Evolutionary conservation across 2,113 vertebrate species (phyloP).

Genomic region (Actenoides hombroni): DNA sequence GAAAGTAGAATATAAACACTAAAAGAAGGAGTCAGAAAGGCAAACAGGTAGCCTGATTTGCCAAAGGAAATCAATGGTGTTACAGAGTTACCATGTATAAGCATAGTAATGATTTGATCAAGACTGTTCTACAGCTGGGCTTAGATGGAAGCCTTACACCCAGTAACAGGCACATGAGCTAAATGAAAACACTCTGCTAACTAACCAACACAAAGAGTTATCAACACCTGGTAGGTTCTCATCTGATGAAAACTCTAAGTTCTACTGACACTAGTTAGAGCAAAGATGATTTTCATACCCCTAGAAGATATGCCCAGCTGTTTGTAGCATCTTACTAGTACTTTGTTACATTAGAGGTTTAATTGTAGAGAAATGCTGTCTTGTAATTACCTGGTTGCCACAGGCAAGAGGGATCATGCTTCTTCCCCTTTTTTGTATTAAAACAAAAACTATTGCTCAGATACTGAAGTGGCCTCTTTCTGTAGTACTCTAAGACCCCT

Average conservation of each 20-base stretch:
- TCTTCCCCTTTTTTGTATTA: neutral
- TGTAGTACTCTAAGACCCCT: neutral
- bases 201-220: neutral
- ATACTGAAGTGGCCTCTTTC: neutral
- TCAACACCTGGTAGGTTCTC: neutral
- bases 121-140: neutral
- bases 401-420: neutral
- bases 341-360: neutral
- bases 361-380: neutral
- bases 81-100: neutral
- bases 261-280: neutral
- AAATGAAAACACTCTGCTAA: neutral
- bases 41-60: neutral
- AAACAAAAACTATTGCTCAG: slow-evolving; percentile 15
- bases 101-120: neutral
- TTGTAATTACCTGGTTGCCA: neutral
- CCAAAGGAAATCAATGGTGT: neutral
- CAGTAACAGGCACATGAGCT: neutral
- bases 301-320: neutral
- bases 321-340: neutral
- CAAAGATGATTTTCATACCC: neutral
- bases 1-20: neutral
- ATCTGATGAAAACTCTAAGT: neutral
- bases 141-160: neutral
- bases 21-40: neutral